Conservation (phyloP, 1,140 invertebrate species). For the Heliothis virescens region DNA sequence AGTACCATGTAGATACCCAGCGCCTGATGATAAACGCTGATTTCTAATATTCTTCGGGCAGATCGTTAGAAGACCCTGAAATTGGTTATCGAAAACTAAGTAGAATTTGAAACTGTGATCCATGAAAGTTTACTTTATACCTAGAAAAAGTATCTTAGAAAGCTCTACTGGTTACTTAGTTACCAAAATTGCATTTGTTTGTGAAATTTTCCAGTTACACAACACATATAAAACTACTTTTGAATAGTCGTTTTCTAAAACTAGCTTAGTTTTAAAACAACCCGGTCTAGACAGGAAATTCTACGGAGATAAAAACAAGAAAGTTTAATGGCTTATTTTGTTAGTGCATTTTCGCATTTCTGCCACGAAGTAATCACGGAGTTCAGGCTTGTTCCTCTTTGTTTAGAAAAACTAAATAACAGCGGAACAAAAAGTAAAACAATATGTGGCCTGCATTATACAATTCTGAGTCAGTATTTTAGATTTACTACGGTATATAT, state of each 20-base stretch:
- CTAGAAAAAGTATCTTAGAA: too few species aligned
- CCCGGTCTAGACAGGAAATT: constrained; percentile 29
- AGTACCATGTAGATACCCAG: constrained; percentile 74
- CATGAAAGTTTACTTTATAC: too few species aligned
- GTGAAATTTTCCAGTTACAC: background rate
- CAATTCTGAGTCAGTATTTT: too few species aligned
- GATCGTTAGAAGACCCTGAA: constrained; percentile 63
- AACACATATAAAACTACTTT: background rate
- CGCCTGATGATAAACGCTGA: constrained; percentile 53
- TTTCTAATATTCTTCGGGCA: constrained; percentile 52
- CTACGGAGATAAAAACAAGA: constrained; percentile 56
- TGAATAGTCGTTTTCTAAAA: background rate
- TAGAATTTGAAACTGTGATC: too few species aligned
- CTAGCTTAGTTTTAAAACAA: constrained; percentile 42
- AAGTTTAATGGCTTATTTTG: constrained; percentile 83
- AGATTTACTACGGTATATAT: too few species aligned
- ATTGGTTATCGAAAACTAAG: constrained; percentile 45
- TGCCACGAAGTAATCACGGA: background rate
- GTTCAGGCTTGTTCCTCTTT: background rate
- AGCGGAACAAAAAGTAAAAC: background rate
- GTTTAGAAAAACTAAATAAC: background rate
- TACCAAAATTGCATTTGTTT: background rate
- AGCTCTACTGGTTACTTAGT: background rate
- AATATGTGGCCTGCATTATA: background rate
- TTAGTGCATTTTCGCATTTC: constrained; percentile 2